Evolutionary conservation across 2,113 vertebrate species (phyloP).

Genomic region (Malaclemys terrapin): DNA sequence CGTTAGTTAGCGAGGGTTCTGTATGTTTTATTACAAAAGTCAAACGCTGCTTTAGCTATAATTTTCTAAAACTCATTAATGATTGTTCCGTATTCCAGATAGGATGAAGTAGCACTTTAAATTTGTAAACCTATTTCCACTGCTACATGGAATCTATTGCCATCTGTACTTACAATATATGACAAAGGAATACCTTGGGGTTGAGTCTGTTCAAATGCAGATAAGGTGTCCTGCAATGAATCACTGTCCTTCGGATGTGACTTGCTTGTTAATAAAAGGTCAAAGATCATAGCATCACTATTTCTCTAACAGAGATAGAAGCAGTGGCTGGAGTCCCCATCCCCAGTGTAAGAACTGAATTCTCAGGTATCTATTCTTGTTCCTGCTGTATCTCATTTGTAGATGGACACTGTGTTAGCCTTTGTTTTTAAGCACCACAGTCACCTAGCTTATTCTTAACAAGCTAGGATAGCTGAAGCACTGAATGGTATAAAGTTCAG

Average conservation of each 20-base stretch:
- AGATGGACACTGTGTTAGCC: background rate
- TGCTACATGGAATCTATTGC: slow-evolving; percentile 20
- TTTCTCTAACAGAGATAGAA: slow-evolving; percentile 36
- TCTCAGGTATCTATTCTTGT: background rate
- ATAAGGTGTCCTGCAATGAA: slow-evolving; percentile 67
- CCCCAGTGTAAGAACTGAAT: background rate
- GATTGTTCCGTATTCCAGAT: slow-evolving; percentile 65
- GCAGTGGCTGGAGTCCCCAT: background rate
- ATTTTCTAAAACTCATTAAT: slow-evolving; percentile 80
- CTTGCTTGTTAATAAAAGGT: slow-evolving; percentile 60
- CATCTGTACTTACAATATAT: slow-evolving; percentile 16
- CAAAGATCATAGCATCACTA: slow-evolving; percentile 45
- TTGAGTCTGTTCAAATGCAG: slow-evolving; percentile 47
- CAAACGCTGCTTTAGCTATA: slow-evolving; percentile 58
- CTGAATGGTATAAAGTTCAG: background rate
- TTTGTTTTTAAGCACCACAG: background rate
- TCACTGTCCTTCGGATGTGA: slow-evolving; percentile 63
- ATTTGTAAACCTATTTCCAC: slow-evolving; percentile 51
- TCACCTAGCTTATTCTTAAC: background rate
- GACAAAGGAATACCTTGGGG: slow-evolving; percentile 58
- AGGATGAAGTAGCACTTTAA: slow-evolving; percentile 70
- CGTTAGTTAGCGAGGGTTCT: slow-evolving; percentile 34
- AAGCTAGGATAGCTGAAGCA: background rate
- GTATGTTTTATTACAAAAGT: slow-evolving; percentile 67
- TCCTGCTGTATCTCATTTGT: background rate